Evolutionary conservation across 2,113 vertebrate species (phyloP).

Genomic region (Poecilia latipinna): DNA sequence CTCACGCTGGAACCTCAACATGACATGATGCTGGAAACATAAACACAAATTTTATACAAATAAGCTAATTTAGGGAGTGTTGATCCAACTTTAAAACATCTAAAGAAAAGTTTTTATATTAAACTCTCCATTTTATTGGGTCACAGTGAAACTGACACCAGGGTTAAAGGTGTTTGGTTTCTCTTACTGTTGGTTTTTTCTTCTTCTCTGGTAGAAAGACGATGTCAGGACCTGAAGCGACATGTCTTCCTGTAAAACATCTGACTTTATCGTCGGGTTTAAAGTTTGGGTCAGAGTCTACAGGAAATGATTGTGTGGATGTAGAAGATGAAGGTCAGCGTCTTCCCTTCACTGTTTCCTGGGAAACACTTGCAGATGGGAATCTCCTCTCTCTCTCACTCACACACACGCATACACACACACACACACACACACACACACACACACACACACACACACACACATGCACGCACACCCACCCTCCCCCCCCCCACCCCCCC

Average conservation of each 20-base stretch:
- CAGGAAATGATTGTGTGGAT: neutral
- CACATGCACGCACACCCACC: no score
- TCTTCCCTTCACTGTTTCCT: constrained; percentile 39
- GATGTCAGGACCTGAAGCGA: neutral
- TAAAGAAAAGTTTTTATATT: neutral
- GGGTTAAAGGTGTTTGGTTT: constrained; percentile 30
- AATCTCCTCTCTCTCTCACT: constrained; percentile 47
- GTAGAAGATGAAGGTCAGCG: constrained; percentile 30
- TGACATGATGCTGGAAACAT: neutral
- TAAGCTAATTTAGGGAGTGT: neutral
- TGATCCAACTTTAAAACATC: neutral
- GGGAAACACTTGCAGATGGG: constrained; percentile 60
- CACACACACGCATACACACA: constrained; percentile 26
- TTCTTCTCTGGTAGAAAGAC: neutral
- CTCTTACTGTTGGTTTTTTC: neutral
- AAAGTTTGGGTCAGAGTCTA: neutral
- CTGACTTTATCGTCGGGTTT: neutral
- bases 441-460: constrained; percentile 8
- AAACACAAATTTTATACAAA: neutral
- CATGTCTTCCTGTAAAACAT: neutral
- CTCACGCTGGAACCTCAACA: neutral
- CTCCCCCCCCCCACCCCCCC: no score
- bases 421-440: neutral
- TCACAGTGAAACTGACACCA: constrained; percentile 16
- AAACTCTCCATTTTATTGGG: neutral